A percentile compares a stretch with the other conserved stretches of the same genome.
These are phyloP conservation scores for Drosophila pectinifera DNA, from an alignment of 1,140 invertebrate species.

Conservation along the genomic window DNA sequence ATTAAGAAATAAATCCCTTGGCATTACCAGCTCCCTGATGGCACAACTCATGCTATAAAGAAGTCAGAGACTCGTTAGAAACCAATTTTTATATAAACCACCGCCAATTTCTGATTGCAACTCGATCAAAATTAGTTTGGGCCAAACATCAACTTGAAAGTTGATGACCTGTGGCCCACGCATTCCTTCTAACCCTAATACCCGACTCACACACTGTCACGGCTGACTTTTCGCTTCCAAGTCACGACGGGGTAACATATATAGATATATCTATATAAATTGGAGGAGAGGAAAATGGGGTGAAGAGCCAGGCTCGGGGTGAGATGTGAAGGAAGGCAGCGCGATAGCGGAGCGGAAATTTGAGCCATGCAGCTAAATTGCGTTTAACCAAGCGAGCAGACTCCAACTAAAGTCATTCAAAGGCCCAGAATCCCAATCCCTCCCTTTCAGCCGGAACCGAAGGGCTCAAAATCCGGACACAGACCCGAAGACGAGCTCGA, in stretches of 20 bases:
- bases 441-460: conserved; percentile 11
- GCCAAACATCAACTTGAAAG: conserved; percentile 5
- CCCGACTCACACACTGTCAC: conserved; percentile 13
- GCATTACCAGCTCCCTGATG: not conserved
- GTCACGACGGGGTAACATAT: conserved; percentile 16
- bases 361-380: conserved; percentile 79
- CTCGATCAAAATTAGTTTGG: conserved; percentile 9
- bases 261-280: not conserved
- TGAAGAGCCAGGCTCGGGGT: no score
- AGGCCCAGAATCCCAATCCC: conserved; percentile 4
- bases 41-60: not conserved
- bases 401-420: conserved; percentile 38
- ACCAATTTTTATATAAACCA: conserved; percentile 2
- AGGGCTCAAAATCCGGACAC: conserved; percentile 8
- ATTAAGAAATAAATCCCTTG: not conserved
- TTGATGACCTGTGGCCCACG: not conserved
- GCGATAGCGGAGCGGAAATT: conserved; percentile 72
- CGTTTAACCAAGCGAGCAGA: conserved; percentile 68
- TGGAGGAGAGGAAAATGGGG: not conserved
- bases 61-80: not conserved
- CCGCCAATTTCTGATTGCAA: not conserved
- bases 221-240: conserved; percentile 11
- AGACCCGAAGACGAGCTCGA: conserved; percentile 3
- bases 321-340: conserved; percentile 44
- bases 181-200: conserved; percentile 5